phyloP scores from a whole-genome alignment of 2,888 invertebrate genomes.

The Phortica magna region DNA sequence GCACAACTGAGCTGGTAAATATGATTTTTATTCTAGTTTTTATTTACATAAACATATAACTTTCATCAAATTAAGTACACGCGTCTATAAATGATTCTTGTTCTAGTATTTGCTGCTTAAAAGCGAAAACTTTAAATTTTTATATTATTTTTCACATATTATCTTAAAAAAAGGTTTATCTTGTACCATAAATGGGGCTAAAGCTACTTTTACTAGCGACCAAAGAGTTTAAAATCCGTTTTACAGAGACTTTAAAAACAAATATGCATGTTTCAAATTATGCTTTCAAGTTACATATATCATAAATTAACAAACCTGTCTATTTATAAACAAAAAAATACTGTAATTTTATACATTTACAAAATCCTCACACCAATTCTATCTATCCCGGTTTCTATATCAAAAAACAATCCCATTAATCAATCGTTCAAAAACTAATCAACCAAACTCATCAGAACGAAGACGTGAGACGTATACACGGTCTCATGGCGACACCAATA shows the following conservation, averaged over 20 bases:
- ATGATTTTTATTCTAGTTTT: constrained; percentile 33
- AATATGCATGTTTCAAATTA: constrained; percentile 49
- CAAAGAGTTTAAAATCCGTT: neutral
- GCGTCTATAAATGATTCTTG: constrained; percentile 19
- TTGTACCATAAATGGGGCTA: too few relatives aligned
- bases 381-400: constrained; percentile 17
- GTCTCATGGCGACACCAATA: constrained; percentile 78
- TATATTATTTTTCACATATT: constrained; percentile 24
- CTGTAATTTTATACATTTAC: neutral
- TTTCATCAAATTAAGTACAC: constrained; percentile 8
- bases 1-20: constrained; percentile 78
- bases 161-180: neutral
- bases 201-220: constrained; percentile 12
- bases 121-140: constrained; percentile 46
- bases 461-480: constrained; percentile 78
- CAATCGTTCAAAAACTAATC: constrained; percentile 47
- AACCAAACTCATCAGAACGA: constrained; percentile 77
- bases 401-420: constrained; percentile 46
- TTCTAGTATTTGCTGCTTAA: constrained; percentile 49
- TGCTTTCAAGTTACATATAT: constrained; percentile 23
- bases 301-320: constrained; percentile 31
- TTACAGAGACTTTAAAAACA: neutral
- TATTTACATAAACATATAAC: constrained; percentile 23
- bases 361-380: neutral
- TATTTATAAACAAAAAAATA: constrained; percentile 23